A percentile compares a stretch with the other conserved stretches of the same genome.
These are phyloP conservation scores for Marasmarcha lunaedactyla DNA, from an alignment of 2,888 invertebrate species.

Conservation along the genomic window DNA sequence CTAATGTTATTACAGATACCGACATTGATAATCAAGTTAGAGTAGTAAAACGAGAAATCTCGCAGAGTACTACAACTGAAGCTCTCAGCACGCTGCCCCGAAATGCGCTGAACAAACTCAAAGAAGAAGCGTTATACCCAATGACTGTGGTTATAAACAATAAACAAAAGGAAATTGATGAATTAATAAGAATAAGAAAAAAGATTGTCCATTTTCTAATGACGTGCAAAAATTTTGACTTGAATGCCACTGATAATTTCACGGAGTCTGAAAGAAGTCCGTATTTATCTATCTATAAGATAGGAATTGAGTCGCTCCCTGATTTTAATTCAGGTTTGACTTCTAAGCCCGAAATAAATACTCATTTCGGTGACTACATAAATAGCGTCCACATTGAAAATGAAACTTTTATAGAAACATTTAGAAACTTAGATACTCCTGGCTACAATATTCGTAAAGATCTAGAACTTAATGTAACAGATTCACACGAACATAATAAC, in stretches of 20 bases:
- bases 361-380: background rate
- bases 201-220: slow-evolving; percentile 26
- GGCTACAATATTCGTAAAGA: no score
- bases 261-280: slow-evolving; percentile 6
- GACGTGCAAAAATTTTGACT: slow-evolving; percentile 12
- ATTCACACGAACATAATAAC: no score
- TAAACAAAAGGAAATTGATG: slow-evolving; percentile 32
- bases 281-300: slow-evolving; percentile 23
- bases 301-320: slow-evolving; percentile 21
- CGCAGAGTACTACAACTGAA: background rate
- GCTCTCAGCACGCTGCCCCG: no score
- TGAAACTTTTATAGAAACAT: no score
- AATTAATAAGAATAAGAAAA: slow-evolving; percentile 27
- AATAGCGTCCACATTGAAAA: no score
- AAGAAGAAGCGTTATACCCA: slow-evolving; percentile 24
- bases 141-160: slow-evolving; percentile 29
- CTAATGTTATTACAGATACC: background rate
- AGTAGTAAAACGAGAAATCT: background rate
- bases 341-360: background rate
- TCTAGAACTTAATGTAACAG: no score
- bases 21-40: background rate
- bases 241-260: slow-evolving; percentile 10
- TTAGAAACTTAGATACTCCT: no score
- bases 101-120: slow-evolving; percentile 20
- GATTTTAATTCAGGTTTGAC: slow-evolving; percentile 5